phyloP scores from a whole-genome alignment of 2,113 vertebrate species.

The Oncorhynchus keta region DNA sequence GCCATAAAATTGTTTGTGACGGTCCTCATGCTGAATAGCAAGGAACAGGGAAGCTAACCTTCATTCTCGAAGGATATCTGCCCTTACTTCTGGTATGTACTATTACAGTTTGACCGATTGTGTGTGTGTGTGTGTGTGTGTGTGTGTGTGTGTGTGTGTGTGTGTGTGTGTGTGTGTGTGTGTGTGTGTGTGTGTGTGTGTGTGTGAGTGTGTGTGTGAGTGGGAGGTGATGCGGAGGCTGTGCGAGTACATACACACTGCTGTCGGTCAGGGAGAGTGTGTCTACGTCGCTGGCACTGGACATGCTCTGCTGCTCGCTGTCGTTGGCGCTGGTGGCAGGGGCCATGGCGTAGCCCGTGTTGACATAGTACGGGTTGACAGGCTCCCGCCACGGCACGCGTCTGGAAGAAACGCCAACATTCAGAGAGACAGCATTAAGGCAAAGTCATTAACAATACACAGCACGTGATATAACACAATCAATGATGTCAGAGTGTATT shows the following conservation, averaged over 20 bases:
- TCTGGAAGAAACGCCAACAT: slow-evolving; percentile 28
- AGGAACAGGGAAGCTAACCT: background rate
- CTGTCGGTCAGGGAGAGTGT: slow-evolving; percentile 96
- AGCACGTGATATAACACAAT: too few species aligned
- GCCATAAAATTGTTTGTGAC: too few species aligned
- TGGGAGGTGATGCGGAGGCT: background rate
- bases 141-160: background rate
- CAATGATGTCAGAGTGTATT: background rate
- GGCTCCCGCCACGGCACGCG: slow-evolving; percentile 88
- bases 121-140: background rate
- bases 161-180: background rate
- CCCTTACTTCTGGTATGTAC: background rate
- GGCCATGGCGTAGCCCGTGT: slow-evolving; percentile 90
- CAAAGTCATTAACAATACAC: background rate
- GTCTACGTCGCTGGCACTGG: slow-evolving; percentile 96
- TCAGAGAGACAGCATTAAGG: background rate
- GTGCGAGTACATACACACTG: slow-evolving; percentile 81
- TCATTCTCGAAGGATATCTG: background rate
- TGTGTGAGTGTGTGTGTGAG: background rate
- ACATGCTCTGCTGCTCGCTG: slow-evolving; percentile 99
- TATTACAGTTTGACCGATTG: background rate
- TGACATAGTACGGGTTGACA: slow-evolving; percentile 93
- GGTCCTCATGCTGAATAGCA: too few species aligned
- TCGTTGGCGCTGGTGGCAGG: slow-evolving; percentile 96
- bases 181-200: background rate